Evolutionary conservation across 2,797 vertebrate species (phyloP).

Genomic region (Artibeus lituratus): DNA sequence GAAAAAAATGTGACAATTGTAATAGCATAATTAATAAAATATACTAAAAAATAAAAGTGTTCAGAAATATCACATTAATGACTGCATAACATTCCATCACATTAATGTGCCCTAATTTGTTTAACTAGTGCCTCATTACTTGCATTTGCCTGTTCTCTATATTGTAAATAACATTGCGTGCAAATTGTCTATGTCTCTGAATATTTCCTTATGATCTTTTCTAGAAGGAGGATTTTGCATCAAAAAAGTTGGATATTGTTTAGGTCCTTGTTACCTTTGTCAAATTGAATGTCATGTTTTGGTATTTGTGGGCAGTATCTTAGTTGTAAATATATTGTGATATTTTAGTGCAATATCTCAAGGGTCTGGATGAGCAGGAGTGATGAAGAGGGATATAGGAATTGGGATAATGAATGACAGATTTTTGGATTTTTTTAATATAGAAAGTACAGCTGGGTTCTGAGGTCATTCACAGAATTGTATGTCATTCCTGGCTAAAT

Average conservation of each 20-base stretch:
- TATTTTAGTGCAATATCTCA: not conserved
- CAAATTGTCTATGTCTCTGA: not conserved
- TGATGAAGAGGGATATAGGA: not conserved
- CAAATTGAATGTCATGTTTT: not conserved
- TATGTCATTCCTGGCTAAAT: not conserved
- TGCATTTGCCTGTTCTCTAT: not conserved
- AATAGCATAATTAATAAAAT: not conserved
- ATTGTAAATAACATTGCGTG: not conserved
- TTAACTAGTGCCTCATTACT: not conserved
- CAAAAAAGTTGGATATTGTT: not conserved
- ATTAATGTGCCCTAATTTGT: not conserved
- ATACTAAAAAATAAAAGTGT: constrained; percentile 42
- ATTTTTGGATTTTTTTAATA: not conserved
- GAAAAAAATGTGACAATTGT: no score
- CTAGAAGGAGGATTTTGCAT: not conserved
- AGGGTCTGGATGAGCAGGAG: not conserved
- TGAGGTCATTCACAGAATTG: not conserved
- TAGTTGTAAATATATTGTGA: not conserved
- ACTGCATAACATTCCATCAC: not conserved
- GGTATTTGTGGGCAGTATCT: not conserved
- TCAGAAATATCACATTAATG: constrained; percentile 6
- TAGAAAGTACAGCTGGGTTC: not conserved
- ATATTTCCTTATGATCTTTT: not conserved
- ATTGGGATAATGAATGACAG: no score
- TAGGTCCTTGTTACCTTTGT: not conserved